Evolutionary conservation across 2,113 vertebrate genomes (phyloP).

Genomic region (Aldabrachelys gigantea): DNA sequence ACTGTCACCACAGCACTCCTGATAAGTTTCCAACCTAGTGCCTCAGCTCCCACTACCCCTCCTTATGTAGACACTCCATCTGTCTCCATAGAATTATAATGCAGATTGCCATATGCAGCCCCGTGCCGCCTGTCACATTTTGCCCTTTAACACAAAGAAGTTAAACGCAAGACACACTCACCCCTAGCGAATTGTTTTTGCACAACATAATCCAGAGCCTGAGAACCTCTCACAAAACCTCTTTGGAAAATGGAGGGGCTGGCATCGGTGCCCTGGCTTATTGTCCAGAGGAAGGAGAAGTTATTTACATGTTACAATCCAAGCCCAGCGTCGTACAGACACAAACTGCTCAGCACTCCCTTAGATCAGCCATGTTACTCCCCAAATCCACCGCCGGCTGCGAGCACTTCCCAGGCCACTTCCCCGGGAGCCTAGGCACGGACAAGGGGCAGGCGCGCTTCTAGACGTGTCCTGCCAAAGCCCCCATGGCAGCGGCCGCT

Average conservation of each 20-base stretch:
- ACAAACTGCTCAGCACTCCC: slow-evolving; percentile 35
- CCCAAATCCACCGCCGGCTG: not conserved
- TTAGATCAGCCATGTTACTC: slow-evolving; percentile 48
- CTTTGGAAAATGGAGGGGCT: slow-evolving; percentile 43
- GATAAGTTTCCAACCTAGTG: slow-evolving; percentile 41
- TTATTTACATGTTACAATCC: slow-evolving; percentile 56
- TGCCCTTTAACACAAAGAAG: slow-evolving; percentile 66
- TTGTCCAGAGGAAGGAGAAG: slow-evolving; percentile 50
- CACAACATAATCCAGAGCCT: slow-evolving; percentile 55
- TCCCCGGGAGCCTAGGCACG: slow-evolving; percentile 30
- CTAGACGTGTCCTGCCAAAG: not conserved
- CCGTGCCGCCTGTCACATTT: slow-evolving; percentile 49
- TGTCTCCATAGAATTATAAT: not conserved
- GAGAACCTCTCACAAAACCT: slow-evolving; percentile 48
- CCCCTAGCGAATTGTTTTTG: slow-evolving; percentile 43
- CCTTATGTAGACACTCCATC: not conserved
- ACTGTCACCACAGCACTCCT: not conserved
- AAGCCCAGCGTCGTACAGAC: not conserved
- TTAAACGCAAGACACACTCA: slow-evolving; percentile 57
- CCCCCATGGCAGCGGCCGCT: slow-evolving; percentile 31
- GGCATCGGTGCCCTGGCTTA: slow-evolving; percentile 29
- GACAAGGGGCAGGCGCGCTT: not conserved
- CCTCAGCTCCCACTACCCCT: not conserved
- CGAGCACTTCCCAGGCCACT: slow-evolving; percentile 28
- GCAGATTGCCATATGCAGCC: not conserved